A percentile compares a stretch with the other conserved stretches of the same genome.
Evolutionary conservation across 2,113 vertebrate genomes (phyloP).

Genomic region (Melanerpes formicivorus): DNA sequence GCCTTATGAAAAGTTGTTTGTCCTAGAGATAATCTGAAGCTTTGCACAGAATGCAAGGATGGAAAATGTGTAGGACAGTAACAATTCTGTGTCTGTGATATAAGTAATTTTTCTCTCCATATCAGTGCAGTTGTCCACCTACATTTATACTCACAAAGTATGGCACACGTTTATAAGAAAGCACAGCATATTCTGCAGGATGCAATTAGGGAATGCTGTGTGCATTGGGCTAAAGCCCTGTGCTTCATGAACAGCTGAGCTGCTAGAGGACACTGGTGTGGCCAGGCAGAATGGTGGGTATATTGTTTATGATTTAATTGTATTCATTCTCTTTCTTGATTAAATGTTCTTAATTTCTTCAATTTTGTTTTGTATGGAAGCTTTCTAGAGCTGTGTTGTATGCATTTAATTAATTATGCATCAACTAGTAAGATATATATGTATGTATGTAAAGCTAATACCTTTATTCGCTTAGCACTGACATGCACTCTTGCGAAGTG

Average conservation of each 20-base stretch:
- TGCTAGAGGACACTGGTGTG: accelerated
- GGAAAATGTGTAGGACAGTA: not conserved
- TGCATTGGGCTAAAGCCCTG: not conserved
- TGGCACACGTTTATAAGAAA: not conserved
- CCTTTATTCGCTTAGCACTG: not conserved
- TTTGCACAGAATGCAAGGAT: not conserved
- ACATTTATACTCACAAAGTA: not conserved
- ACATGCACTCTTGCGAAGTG: constrained; percentile 7
- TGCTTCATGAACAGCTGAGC: not conserved
- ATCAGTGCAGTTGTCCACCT: not conserved
- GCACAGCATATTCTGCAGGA: not conserved
- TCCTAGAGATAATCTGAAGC: not conserved
- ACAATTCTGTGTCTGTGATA: not conserved
- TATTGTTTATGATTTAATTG: constrained; percentile 7
- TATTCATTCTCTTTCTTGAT: constrained; percentile 7
- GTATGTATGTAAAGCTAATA: not conserved
- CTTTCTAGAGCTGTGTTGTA: not conserved
- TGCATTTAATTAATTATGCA: constrained; percentile 46
- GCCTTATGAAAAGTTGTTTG: not conserved
- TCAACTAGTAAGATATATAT: not conserved
- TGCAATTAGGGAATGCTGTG: not conserved
- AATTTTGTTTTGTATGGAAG: not conserved
- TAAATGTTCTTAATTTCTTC: constrained; percentile 16
- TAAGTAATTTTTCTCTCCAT: not conserved
- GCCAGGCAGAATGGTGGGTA: accelerated